Base-by-base conservation (phyloP, 23 tunicate genomes). In the Aplidium turbinatum region DNA sequence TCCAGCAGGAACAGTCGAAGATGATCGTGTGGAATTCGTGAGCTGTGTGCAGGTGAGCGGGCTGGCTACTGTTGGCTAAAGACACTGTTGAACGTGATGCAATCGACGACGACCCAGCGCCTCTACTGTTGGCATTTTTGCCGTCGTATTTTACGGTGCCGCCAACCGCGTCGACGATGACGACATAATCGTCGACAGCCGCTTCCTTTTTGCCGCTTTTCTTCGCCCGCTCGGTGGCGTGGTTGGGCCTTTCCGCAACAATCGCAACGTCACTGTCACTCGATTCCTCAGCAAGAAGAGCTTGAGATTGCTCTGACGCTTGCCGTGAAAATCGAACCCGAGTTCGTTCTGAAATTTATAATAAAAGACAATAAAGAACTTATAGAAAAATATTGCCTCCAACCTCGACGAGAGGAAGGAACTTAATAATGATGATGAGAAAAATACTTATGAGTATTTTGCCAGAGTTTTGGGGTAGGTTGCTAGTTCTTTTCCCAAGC, bases 1-100 rank as follows among this genome's bases (percentile, higher is more conserved):
- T 83, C 97, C 97, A 90, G 7, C 82, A 66, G 20, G 85, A 52
- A 55, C 97, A 90, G 55, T 90, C 97, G 72, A 91, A 78, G 1
- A 90, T 52, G 39, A 90, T 47, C 73, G 91, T 77, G 47, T 85
- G 91, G 64, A 85, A 85, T 46, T 23, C 61, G 33, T 76, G 78
- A 19, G 22, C 47, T 22, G 73, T 65, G 26, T 40, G 30, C 21
- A 67, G 26, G 20, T 6, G 31, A 60, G 7, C 6, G 23, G 48
- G 23, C 35, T 6, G 6, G 22, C 23, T 20, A 16, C 34, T n/a
- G 35, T 38, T 31, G 35, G 13, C 31, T 30, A 7, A 6, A 9
- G 6, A 26, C 67, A 22, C 11, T 27, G 23, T 7, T 2, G 72
- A 65, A 28, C 35, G 35, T 3, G 68, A 60, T 9, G 7, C 7